These are phyloP conservation scores for Euura lappo DNA, from an alignment of 1,140 invertebrate genomes.

Conservation along the genomic window DNA sequence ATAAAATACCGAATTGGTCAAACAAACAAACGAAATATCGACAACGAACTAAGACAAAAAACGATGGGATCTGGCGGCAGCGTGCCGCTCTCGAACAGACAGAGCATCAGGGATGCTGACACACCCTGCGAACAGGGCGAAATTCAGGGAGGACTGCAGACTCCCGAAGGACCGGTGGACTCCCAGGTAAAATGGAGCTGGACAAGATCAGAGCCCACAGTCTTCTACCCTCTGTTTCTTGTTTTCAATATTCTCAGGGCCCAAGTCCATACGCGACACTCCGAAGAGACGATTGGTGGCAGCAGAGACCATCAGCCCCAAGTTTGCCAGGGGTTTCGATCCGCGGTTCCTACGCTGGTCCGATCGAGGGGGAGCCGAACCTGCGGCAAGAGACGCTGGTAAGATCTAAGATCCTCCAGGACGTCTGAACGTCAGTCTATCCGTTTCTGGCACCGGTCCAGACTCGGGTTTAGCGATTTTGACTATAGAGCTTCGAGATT, in stretches of 20 bases:
- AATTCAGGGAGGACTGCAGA: neutral
- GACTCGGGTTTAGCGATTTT: conserved; percentile 19
- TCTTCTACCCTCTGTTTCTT: neutral
- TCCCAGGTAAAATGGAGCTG: neutral
- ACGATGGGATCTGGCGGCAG: conserved; percentile 13
- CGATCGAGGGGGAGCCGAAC: neutral
- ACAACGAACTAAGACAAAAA: no score
- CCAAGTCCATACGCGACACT: conserved; percentile 30
- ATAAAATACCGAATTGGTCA: no score
- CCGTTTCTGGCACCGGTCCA: conserved; percentile 26
- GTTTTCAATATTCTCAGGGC: conserved; percentile 16
- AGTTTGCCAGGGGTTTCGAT: conserved; percentile 29
- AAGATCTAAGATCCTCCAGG: conserved; percentile 13
- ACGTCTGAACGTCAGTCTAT: no score
- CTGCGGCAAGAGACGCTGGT: conserved; percentile 36
- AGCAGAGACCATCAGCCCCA: conserved; percentile 32
- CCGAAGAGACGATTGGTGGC: conserved; percentile 31
- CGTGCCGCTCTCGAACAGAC: neutral
- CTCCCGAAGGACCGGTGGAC: neutral
- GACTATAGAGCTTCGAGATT: neutral
- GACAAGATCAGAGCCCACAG: no score
- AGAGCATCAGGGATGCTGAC: neutral
- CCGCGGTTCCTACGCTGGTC: neutral
- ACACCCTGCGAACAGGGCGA: neutral
- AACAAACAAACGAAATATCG: no score